These are phyloP conservation scores for Laticauda laticaudata DNA, from an alignment of 2,113 vertebrate species.

Conservation along the genomic window DNA sequence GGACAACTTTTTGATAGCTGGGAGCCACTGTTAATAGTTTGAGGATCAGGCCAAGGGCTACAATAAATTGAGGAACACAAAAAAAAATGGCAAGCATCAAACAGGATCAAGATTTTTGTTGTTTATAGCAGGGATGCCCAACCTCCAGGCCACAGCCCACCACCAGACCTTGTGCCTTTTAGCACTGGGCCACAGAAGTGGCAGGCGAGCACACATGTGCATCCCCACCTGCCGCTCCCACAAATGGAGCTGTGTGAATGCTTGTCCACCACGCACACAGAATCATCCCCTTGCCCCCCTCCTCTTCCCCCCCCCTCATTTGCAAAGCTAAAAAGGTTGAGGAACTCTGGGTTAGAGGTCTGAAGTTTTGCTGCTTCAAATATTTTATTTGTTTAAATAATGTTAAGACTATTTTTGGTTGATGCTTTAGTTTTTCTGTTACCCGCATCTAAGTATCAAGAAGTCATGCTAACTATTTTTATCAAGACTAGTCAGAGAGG, in stretches of 20 bases:
- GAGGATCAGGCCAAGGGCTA: not conserved
- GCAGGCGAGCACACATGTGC: too few species aligned
- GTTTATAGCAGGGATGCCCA: not conserved
- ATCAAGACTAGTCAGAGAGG: not conserved
- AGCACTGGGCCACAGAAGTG: not conserved
- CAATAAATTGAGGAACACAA: not conserved
- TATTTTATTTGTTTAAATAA: not conserved
- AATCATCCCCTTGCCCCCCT: not conserved
- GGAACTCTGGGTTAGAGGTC: not conserved
- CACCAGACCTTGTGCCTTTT: not conserved
- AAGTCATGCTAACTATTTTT: not conserved
- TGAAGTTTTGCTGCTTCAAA: not conserved
- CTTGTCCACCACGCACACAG: rapidly evolving
- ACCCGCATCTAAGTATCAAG: not conserved
- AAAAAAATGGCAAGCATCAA: not conserved
- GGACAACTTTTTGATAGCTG: not conserved
- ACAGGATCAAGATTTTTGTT: not conserved
- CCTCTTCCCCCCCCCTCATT: not conserved
- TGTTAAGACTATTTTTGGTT: not conserved
- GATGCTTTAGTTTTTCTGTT: not conserved
- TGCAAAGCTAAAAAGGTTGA: not conserved
- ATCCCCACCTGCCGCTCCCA: not conserved
- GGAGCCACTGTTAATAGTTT: not conserved
- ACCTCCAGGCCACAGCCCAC: not conserved
- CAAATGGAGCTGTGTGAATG: not conserved